Conservation (phyloP, 2,113 vertebrate species). For the Catharus minimus region DNA sequence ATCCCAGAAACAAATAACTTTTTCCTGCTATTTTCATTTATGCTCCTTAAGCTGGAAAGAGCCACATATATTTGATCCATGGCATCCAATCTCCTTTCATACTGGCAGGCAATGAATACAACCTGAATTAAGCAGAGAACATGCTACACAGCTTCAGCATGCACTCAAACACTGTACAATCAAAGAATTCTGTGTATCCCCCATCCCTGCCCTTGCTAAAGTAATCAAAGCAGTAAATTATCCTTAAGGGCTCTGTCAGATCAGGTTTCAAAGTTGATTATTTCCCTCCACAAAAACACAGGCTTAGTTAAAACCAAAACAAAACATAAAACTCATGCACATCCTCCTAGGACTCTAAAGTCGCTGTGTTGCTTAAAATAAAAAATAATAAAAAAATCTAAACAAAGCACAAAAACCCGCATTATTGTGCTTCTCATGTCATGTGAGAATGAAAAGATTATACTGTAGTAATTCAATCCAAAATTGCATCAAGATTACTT, state of each 20-base stretch:
- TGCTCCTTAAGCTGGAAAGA: neutral
- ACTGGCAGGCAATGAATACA: neutral
- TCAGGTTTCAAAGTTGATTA: constrained; percentile 41
- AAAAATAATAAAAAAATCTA: neutral
- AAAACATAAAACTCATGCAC: neutral
- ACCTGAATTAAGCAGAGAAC: neutral
- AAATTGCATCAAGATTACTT: neutral
- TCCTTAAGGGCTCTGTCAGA: neutral
- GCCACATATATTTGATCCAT: neutral
- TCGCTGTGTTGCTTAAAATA: neutral
- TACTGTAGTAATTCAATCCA: neutral
- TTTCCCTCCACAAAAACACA: neutral
- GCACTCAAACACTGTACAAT: neutral
- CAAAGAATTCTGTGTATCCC: neutral
- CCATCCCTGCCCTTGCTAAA: neutral
- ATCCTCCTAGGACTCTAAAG: neutral
- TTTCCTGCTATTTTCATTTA: neutral
- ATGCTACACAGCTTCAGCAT: neutral
- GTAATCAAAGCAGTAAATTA: constrained; percentile 8
- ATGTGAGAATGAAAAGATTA: neutral
- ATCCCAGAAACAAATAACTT: neutral
- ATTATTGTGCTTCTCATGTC: neutral
- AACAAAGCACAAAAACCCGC: rapidly evolving
- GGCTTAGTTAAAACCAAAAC: neutral
- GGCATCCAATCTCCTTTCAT: neutral